Evolutionary conservation across 2,113 vertebrate genomes (phyloP), one percentile per base, ranked within the genome.

Genomic region (Lanius collurio): DNA sequence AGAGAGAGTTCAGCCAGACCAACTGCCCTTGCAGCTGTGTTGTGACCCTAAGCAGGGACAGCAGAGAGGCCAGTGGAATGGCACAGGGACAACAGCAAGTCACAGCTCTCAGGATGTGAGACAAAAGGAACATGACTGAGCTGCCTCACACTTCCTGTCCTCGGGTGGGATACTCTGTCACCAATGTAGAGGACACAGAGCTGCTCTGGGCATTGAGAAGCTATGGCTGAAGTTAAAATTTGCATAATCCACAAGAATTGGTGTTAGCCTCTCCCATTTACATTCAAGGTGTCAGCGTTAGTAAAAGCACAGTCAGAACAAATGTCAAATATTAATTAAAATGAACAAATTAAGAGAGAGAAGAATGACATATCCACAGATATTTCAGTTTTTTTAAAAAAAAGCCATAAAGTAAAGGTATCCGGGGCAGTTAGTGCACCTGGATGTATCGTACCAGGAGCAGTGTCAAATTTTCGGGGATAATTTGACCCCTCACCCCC

Each of bases 401-500:
- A 94, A 94, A 95, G 91, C 87, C 94, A 55, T 80, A 91, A 83
- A 97, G 50, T 64, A 97, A 97, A 92, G 50, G 87, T 94, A 98
- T 98, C 97, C 87, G 94, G 98, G 98, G 97, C 97, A 98, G 92
- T 97, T 88, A 95, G 97, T 95, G 97, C 98, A 79, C 98, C 98
- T 98, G 98, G 98, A 97, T 97, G 96, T 94, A 95, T 98, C 98
- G 97, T 98, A 99, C 99, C 99, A 97, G 99, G 98, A 98, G 98
- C 98, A 96, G 99, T 98, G 97, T 99, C 98, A 98, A 99, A 99
- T 98, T 99, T 99, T 97, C 98, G 98, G 92, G 98, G 98, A 98
- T 99, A 99, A 98, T 98, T 98, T 98, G 98, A 98, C 97, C 98
- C 99, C 97, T 99, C 99, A 98, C 98, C 98, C 96, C 98, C 98